phyloP scores from a whole-genome alignment of 2,113 vertebrate genomes.

The Pimephales promelas region DNA sequence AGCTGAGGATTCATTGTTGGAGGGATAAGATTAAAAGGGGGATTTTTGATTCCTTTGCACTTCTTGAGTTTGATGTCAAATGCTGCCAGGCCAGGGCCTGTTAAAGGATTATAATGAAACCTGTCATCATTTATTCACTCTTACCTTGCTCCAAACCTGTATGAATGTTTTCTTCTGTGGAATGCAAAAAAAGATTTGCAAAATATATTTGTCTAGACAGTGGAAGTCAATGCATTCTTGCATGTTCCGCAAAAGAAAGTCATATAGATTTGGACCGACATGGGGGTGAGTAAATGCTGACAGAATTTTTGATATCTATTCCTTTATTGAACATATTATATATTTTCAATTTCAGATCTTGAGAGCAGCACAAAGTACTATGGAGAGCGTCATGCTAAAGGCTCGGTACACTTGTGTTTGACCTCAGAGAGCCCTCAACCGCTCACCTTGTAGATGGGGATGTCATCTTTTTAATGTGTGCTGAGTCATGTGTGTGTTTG shows the following conservation, averaged over 20 bases:
- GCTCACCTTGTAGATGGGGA: conserved; percentile 53
- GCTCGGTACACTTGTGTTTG: conserved; percentile 97
- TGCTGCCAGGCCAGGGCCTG: not conserved
- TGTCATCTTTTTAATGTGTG: conserved; percentile 14
- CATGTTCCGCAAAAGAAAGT: not conserved
- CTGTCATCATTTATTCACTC: not conserved
- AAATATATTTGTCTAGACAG: not conserved
- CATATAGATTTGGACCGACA: not conserved
- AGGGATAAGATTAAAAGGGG: conserved; percentile 32
- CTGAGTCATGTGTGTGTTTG: conserved; percentile 22
- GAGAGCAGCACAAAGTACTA: conserved; percentile 94
- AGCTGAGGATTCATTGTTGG: conserved; percentile 56
- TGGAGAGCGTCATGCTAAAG: conserved; percentile 86
- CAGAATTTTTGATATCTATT: too few relatives aligned
- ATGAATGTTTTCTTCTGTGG: not conserved
- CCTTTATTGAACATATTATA: not conserved
- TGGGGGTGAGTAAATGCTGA: not conserved
- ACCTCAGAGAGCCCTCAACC: conserved; percentile 87
- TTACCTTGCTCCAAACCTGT: not conserved
- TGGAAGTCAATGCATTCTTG: not conserved
- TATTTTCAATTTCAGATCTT: conserved; percentile 54
- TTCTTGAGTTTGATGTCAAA: conserved; percentile 8
- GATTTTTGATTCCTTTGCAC: conserved; percentile 45
- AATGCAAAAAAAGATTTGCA: not conserved
- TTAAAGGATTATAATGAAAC: not conserved